Percentiles rank a stretch among this genome's conserved stretches.
These are phyloP conservation scores for Pristionchus japonicus DNA, from an alignment of 2,888 invertebrate species.

Conservation along the genomic window DNA sequence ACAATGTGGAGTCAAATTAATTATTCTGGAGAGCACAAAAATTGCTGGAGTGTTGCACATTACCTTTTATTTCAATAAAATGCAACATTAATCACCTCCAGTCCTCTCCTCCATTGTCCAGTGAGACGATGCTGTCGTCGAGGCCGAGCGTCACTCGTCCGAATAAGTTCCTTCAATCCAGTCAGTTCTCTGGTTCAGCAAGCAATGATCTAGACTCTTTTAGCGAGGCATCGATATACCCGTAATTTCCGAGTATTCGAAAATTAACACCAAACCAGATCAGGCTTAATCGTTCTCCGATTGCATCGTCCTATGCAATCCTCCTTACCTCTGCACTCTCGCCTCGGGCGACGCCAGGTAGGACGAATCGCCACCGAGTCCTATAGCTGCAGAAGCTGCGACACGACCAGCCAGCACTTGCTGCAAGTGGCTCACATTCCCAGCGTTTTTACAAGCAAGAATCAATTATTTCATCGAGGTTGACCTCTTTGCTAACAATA, in stretches of 20 bases:
- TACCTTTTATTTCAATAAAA: neutral
- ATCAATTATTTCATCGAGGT: no score
- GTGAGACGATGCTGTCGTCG: neutral
- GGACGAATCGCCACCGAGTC: slow-evolving; percentile 20
- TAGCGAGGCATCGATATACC: no score
- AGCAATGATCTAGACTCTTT: neutral
- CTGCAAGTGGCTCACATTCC: neutral
- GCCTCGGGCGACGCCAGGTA: slow-evolving; percentile 36
- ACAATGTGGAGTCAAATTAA: neutral
- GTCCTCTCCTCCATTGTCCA: neutral
- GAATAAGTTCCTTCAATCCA: neutral
- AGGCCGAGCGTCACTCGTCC: slow-evolving; percentile 25
- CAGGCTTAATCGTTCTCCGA: no score
- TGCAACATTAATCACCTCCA: neutral
- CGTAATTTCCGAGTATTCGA: no score
- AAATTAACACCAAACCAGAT: no score
- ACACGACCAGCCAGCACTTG: slow-evolving; percentile 18
- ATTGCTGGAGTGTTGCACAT: neutral
- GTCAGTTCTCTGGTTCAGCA: neutral
- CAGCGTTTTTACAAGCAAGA: no score
- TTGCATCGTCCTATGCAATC: neutral
- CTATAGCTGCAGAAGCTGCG: neutral
- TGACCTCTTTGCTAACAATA: no score
- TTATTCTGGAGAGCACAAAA: neutral
- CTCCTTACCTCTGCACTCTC: neutral